phyloP scores from a whole-genome alignment of 30 jellyfish, hydroid and myxozoan genomes.

The Aurelia sp. region DNA sequence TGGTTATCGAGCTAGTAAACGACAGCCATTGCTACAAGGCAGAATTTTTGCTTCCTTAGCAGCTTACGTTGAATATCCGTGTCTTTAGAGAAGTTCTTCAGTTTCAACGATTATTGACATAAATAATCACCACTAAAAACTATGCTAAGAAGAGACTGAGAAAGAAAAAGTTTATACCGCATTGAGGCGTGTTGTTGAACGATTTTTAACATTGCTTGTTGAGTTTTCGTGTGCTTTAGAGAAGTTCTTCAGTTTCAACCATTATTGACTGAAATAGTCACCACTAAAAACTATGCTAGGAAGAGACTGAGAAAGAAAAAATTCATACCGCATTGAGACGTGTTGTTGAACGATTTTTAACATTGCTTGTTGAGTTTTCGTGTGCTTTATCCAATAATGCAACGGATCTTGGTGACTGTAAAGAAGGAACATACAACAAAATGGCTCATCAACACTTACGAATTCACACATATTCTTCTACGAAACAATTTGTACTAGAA shows the following conservation, averaged over 20 bases:
- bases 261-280: too few species aligned
- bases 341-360: constrained; percentile 42
- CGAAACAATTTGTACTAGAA: too few species aligned
- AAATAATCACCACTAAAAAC: too few species aligned
- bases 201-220: constrained; percentile 23
- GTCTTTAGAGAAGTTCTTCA: neutral
- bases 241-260: too few species aligned
- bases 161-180: constrained; percentile 8
- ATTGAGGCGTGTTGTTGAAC: constrained; percentile 43
- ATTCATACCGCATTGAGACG: constrained; percentile 52
- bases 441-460: neutral
- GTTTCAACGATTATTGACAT: too few species aligned
- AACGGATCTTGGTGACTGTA: constrained; percentile 49
- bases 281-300: neutral
- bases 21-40: too few species aligned
- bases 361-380: constrained; percentile 9
- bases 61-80: neutral
- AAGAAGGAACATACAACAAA: neutral
- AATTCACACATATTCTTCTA: too few species aligned
- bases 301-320: neutral
- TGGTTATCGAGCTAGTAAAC: too few species aligned
- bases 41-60: too few species aligned
- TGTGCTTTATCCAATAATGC: constrained; percentile 15
- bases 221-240: neutral
- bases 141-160: neutral